These are phyloP conservation scores for Protosalanx chinensis DNA, from an alignment of 2,797 vertebrate genomes.

Conservation along the genomic window DNA sequence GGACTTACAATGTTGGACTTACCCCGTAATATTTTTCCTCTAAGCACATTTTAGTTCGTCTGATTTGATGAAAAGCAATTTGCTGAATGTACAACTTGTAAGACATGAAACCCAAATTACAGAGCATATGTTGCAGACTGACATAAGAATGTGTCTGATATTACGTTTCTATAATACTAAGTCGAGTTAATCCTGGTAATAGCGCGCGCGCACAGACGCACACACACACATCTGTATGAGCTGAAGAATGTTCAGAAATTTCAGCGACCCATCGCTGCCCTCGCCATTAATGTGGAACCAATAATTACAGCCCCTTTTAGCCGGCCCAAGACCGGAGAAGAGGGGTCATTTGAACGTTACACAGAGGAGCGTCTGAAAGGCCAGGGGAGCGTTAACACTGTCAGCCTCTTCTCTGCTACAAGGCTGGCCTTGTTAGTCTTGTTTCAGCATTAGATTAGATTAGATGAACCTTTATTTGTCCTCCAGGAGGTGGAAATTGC, in stretches of 20 bases:
- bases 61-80: neutral
- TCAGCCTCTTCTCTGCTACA: slow-evolving; percentile 45
- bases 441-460: no score
- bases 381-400: slow-evolving; percentile 25
- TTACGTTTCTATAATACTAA: slow-evolving; percentile 1
- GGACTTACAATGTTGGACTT: neutral
- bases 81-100: neutral
- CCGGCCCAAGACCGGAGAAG: slow-evolving; percentile 7
- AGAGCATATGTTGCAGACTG: neutral
- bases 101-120: slow-evolving; percentile 12
- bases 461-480: no score
- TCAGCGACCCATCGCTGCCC: slow-evolving; percentile 7
- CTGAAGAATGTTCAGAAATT: neutral
- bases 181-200: neutral
- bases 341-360: slow-evolving; percentile 5
- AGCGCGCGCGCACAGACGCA: neutral
- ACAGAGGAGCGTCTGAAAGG: neutral
- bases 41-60: neutral
- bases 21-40: neutral
- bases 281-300: slow-evolving; percentile 19
- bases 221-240: neutral
- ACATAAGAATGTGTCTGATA: neutral
- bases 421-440: slow-evolving; percentile 43
- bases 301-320: slow-evolving; percentile 38
- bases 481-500: no score